Base-by-base conservation (phyloP, 2,888 invertebrate species). In the Yponomeuta plumbellus region DNA sequence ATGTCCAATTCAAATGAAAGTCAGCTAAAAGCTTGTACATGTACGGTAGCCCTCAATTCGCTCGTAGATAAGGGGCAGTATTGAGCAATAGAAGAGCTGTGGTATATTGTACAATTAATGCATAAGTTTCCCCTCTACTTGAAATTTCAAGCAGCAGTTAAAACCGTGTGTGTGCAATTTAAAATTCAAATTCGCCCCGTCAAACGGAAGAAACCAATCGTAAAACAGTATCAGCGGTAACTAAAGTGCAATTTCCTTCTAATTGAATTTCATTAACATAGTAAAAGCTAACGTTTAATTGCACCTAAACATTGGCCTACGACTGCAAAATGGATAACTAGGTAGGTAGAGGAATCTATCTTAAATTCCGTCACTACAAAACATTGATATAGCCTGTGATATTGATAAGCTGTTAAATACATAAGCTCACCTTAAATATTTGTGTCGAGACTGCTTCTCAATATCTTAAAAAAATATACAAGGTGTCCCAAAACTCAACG, bases 181-280 rank as follows among this genome's bases (percentile, higher is more conserved):
- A n/a, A 61, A 61, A 61, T 61, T 61, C 61, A 61, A 61, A 61
- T 61, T 23, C 62, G 20, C 20, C 21, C 57, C 72, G 71, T 74
- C 73, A 76, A 52, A 67, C 73, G 77, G 76, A 81, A 80, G 79
- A 79, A 75, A 78, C 76, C 76, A 76, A 79, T 79, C 78, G 80
- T 76, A 75, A 78, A 75, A 79, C 75, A 74, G 76, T 79, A 83
- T 81, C 80, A 79, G 76, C 78, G 78, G 11, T 66, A 65, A 68
- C 67, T 69, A 63, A 65, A 74, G 79, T 76, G 80, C 83, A 81
- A 80, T 86, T 82, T 80, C 80, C 78, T 80, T 83, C 84, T 86
- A 87, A 86, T 86, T 88, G 84, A 84, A 85, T 86, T 75, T 78
- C 83, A 85, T 87, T 86, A 84, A 78, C 80, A 82, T 82, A 82